Base-by-base conservation (phyloP, 2,797 vertebrate genomes). In the Danio kyathit region DNA sequence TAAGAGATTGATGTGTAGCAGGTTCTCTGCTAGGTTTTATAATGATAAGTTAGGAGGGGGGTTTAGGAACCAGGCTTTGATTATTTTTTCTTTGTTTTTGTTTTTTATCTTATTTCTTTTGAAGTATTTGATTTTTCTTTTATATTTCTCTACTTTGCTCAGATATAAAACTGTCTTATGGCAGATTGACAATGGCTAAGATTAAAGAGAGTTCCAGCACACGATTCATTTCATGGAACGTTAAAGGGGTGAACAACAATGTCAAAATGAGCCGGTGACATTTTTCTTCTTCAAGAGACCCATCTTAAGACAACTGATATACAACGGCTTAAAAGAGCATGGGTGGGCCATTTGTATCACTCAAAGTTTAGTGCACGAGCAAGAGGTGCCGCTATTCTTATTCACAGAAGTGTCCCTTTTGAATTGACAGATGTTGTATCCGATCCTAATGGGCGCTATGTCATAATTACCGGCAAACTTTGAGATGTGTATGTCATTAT, bases 321-420 rank as follows among this genome's bases (percentile, higher is more conserved):
- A n/a, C n/a, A n/a, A n/a, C n/a, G n/a, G n/a, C n/a, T n/a, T n/a
- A n/a, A n/a, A n/a, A n/a, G n/a, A n/a, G n/a, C n/a, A n/a, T n/a
- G n/a, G n/a, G n/a, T n/a, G n/a, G n/a, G n/a, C n/a, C n/a, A n/a
- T n/a, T n/a, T n/a, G n/a, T n/a, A n/a, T n/a, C n/a, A n/a, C n/a
- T n/a, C n/a, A n/a, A n/a, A n/a, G n/a, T 51, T 51, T 51, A 51
- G 49, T 51, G 49, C 49, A 2, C 13, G 49, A 51, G 49, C 48
- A 49, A 49, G 48, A 11, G 48, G 48, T 51, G 12, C 49, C 13
- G 13, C 48, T 10, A 59, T 74, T 59, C 41, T 60, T 46, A 59
- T 64, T 10, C 61, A 75, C 17, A 74, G 29, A 64, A 38, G 8
- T 84, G 74, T 81, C 65, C 54, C 13, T 49, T 49, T 49, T 49